phyloP scores from a whole-genome alignment of 30 jellyfish, hydroid and myxozoan genomes.

The Pelagia noctiluca region DNA sequence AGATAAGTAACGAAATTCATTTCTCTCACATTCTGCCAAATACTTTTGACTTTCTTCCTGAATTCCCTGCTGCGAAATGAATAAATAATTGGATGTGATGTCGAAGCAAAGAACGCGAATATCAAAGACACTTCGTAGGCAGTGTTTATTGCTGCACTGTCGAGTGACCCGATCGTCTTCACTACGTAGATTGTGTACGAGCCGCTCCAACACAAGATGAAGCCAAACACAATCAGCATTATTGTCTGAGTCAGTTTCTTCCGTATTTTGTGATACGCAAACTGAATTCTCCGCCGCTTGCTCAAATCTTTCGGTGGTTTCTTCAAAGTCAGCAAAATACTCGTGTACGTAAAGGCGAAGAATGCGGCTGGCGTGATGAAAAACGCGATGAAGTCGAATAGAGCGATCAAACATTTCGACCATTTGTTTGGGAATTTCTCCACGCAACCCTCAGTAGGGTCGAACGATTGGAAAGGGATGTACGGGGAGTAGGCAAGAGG shows the following conservation, averaged over 20 bases:
- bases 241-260: conserved; percentile 56
- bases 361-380: conserved; percentile 42
- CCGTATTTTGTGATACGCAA: conserved; percentile 46
- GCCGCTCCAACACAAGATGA: conserved; percentile 61
- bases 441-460: conserved; percentile 31
- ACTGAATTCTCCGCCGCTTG: conserved; percentile 29
- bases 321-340: conserved; percentile 29
- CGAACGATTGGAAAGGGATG: conserved; percentile 54
- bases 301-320: conserved; percentile 46
- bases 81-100: conserved; percentile 63
- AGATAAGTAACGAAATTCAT: too few relatives aligned
- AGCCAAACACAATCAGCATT: conserved; percentile 38
- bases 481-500: conserved; percentile 48
- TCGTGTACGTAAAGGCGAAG: conserved; percentile 44
- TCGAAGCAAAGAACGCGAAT: conserved; percentile 60
- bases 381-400: conserved; percentile 26
- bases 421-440: conserved; percentile 55
- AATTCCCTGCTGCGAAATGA: conserved; percentile 56
- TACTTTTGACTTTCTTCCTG: conserved; percentile 19
- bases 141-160: not conserved
- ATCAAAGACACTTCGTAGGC: conserved; percentile 29
- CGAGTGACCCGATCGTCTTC: conserved; percentile 19
- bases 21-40: too few relatives aligned
- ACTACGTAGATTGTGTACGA: conserved; percentile 53
- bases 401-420: conserved; percentile 21